Evolutionary conservation across 2,797 vertebrate genomes (phyloP), one percentile per base, ranked within the genome.

Genomic region (Triplophysa yarkandensis): DNA sequence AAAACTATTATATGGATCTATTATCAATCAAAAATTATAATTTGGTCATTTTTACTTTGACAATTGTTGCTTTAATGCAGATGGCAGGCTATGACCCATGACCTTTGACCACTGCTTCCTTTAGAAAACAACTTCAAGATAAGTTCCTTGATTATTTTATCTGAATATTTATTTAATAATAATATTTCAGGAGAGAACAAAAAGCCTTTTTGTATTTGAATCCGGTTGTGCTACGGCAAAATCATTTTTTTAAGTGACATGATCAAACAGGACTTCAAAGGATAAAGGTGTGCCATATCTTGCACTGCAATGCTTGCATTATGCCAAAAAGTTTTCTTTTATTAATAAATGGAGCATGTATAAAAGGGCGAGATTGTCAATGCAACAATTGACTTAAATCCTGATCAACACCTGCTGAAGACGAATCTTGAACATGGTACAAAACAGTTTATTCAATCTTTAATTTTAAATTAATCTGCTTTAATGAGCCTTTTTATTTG

Each of bases 221-320:
- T 55, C 34, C 25, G 13, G 52, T 43, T 57, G 10, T 28, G 50
- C 6, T 70, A 58, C 1, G 21, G 46, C 1, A 43, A 57, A 55
- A 21, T 44, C 2, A 58, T 50, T 48, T 48, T 48, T 48, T 48
- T n/a, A 50, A 23, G 54, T 70, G 68, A 32, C 48, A 64, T 55
- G n/a, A 44, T 65, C 48, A 64, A 48, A 65, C 61, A 64, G 6
- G 23, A 19, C 23, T 23, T 65, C 14, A 50, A 28, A 16, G 10
- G 19, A 23, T 28, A 30, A 57, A 54, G 46, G 46, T 21, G 46
- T 48, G 19, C 0, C 48, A 13, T 23, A 23, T 7, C 44, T 21
- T 21, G 8, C 32, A n/a, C 43, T 73, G 25, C 52, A 57, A 23
- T 10, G 21, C 21, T 3, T 3, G 3, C 21, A 16, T 3, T 8